These are phyloP conservation scores for Anguilla obscura DNA, from an alignment of 2,797 vertebrate species.

Conservation along the genomic window DNA sequence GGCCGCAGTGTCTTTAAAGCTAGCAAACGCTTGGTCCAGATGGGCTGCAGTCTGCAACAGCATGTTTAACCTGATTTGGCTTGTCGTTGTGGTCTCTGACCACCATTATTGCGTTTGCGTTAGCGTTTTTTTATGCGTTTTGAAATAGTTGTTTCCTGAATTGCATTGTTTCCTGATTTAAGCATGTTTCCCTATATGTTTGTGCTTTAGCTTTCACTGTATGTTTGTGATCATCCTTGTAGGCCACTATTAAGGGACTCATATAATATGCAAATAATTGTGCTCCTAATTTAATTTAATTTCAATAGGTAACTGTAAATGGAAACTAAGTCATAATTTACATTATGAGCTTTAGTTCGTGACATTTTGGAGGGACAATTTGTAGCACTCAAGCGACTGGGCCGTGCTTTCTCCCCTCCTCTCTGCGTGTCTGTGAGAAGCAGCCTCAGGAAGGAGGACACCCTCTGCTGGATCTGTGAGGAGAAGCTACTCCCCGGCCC, in stretches of 20 bases:
- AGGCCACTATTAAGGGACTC: too few relatives aligned
- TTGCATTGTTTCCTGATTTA: too few relatives aligned
- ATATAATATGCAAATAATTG: not conserved
- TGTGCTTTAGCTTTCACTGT: too few relatives aligned
- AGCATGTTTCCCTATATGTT: too few relatives aligned
- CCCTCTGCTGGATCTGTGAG: slow-evolving; percentile 68
- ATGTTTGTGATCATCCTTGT: too few relatives aligned
- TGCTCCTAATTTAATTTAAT: not conserved
- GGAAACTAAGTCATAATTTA: not conserved
- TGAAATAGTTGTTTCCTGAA: too few relatives aligned
- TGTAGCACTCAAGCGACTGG: not conserved
- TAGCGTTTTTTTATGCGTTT: not conserved
- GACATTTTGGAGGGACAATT: not conserved
- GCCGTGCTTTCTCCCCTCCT: slow-evolving; percentile 26
- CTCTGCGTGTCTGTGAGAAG: slow-evolving; percentile 61
- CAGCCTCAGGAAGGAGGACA: slow-evolving; percentile 73
- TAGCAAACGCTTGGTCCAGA: not conserved
- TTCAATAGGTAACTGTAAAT: not conserved
- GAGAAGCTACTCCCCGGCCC: slow-evolving; percentile 72
- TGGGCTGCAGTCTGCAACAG: not conserved
- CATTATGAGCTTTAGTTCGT: not conserved
- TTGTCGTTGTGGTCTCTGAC: not conserved
- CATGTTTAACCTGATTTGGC: not conserved
- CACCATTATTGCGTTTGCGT: not conserved
- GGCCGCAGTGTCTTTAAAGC: not conserved